Percentiles rank a stretch among this genome's conserved stretches.
Conservation (phyloP, 2,888 invertebrate genomes). For the Hypercompe scribonia region DNA sequence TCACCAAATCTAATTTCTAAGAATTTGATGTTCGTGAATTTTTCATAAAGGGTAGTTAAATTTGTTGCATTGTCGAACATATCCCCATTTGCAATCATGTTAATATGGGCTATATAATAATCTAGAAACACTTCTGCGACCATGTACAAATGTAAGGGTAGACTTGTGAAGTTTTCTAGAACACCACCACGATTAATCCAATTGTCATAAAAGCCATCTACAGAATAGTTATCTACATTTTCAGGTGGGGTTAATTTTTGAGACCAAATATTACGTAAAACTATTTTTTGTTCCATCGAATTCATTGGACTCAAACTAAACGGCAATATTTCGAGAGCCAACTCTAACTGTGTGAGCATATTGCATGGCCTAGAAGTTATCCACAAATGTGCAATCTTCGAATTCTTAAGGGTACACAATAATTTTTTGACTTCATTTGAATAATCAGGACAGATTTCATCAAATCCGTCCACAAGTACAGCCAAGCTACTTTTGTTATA, state of each 20-base stretch:
- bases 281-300: slow-evolving; percentile 26
- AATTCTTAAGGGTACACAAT: slow-evolving; percentile 29
- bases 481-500: slow-evolving; percentile 33
- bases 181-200: neutral
- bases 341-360: slow-evolving; percentile 39
- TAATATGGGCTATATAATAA: slow-evolving; percentile 16
- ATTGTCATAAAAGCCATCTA: neutral
- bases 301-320: slow-evolving; percentile 35
- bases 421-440: slow-evolving; percentile 32
- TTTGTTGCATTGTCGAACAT: neutral
- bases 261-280: slow-evolving; percentile 34
- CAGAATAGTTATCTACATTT: neutral
- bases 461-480: slow-evolving; percentile 47
- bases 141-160: slow-evolving; percentile 43
- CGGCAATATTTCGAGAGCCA: slow-evolving; percentile 37
- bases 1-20: slow-evolving; percentile 38
- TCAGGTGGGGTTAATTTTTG: neutral
- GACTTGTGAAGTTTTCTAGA: slow-evolving; percentile 26
- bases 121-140: slow-evolving; percentile 33
- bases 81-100: neutral
- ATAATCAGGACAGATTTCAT: slow-evolving; percentile 51
- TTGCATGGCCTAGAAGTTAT: slow-evolving; percentile 44
- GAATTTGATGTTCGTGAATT: slow-evolving; percentile 32
- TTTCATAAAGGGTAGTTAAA: slow-evolving; percentile 28
- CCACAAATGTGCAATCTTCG: slow-evolving; percentile 39